phyloP scores from a whole-genome alignment of 2,888 invertebrate species.

The Limnephilus marmoratus region DNA sequence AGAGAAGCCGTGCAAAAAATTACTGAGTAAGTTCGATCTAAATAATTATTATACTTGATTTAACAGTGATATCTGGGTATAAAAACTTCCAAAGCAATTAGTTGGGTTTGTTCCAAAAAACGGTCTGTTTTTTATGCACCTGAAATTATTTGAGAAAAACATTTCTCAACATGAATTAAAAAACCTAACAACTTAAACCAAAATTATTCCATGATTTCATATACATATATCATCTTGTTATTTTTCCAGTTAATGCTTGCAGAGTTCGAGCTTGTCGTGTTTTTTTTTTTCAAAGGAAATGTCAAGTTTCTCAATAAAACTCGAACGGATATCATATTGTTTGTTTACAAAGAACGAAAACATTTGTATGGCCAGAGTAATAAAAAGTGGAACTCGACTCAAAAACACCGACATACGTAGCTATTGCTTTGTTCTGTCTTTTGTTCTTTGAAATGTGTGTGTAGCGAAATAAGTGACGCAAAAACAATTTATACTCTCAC shows the following conservation, averaged over 20 bases:
- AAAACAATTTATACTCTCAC: background rate
- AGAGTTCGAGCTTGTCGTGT: constrained; percentile 4
- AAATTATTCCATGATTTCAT: constrained; percentile 10
- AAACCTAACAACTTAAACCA: constrained; percentile 12
- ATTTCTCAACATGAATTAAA: constrained; percentile 13
- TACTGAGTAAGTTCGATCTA: background rate
- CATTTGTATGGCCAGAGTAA: constrained; percentile 34
- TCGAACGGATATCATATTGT: constrained; percentile 42
- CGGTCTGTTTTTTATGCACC: background rate
- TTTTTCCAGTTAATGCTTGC: background rate
- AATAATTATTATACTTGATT: background rate
- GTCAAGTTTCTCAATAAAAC: constrained; percentile 46
- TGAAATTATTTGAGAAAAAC: background rate
- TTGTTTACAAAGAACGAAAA: constrained; percentile 44
- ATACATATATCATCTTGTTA: constrained; percentile 17
- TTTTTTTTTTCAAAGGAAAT: constrained; percentile 29
- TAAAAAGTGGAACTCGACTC: constrained; percentile 35
- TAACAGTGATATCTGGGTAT: background rate
- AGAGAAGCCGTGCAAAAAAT: background rate
- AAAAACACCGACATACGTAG: constrained; percentile 12
- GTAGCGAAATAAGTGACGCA: constrained; percentile 18
- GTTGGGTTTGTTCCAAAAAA: background rate
- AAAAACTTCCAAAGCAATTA: too few relatives aligned
- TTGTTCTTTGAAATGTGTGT: constrained; percentile 28
- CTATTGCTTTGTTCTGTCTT: background rate